Percentiles rank a stretch among this genome's conserved stretches.
These are phyloP conservation scores for Dynastes maya DNA, from an alignment of 2,888 invertebrate species.

Conservation along the genomic window DNA sequence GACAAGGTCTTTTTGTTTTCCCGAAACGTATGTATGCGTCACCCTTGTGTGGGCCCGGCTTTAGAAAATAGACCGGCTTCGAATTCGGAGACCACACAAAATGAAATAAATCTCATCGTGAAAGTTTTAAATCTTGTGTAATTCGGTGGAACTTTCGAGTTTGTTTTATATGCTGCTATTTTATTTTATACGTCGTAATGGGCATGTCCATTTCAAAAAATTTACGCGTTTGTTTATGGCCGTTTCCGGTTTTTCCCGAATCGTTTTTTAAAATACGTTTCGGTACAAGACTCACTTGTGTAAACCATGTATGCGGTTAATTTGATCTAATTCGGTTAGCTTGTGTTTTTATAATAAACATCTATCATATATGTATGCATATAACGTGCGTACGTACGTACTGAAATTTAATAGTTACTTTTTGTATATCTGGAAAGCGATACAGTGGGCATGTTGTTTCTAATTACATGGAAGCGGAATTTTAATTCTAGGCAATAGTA, in stretches of 20 bases:
- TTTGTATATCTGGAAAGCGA: too few species aligned
- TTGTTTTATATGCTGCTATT: conserved; percentile 12
- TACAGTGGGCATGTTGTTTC: too few species aligned
- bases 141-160: conserved; percentile 33
- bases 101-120: conserved; percentile 30
- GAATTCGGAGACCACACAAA: conserved; percentile 31
- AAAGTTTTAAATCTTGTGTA: conserved; percentile 40
- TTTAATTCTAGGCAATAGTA: too few species aligned
- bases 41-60: conserved; percentile 31
- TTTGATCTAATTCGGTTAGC: neutral
- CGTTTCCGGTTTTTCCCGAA: conserved; percentile 28
- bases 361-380: neutral
- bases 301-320: neutral
- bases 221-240: conserved; percentile 29
- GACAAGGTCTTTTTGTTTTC: conserved; percentile 19
- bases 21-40: neutral
- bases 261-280: neutral
- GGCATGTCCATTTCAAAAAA: conserved; percentile 32
- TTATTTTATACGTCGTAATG: conserved; percentile 34
- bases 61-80: conserved; percentile 34
- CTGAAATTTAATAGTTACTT: too few species aligned
- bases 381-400: too few species aligned
- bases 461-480: too few species aligned
- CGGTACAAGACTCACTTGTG: neutral
- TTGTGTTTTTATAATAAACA: neutral